A percentile compares a stretch with the other conserved stretches of the same genome.
phyloP scores from a whole-genome alignment of 2,113 vertebrate species.

The Semnopithecus entellus region DNA sequence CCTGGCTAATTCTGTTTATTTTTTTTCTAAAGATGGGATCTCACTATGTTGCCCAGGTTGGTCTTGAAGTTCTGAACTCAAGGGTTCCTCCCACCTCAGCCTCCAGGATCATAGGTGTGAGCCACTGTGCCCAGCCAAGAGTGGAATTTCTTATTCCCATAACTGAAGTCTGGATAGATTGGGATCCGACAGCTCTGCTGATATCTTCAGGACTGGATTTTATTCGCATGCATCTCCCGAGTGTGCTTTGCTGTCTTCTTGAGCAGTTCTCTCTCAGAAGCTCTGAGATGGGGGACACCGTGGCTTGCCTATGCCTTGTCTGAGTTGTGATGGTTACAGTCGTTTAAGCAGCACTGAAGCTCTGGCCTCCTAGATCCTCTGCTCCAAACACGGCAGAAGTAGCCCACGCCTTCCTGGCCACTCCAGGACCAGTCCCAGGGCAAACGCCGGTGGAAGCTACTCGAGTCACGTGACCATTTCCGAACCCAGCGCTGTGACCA shows the following conservation, averaged over 20 bases:
- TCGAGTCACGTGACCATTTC: fast-evolving
- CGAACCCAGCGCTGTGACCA: fast-evolving
- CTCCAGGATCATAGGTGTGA: no score
- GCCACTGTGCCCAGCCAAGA: background rate
- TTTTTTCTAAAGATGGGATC: no score
- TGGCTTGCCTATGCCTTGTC: background rate
- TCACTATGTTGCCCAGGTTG: no score
- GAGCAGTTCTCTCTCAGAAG: background rate
- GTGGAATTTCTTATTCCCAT: fast-evolving
- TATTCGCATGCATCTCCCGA: fast-evolving
- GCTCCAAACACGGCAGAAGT: background rate
- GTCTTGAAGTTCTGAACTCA: no score
- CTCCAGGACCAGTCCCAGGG: background rate
- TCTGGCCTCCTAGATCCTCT: background rate
- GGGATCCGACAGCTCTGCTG: fast-evolving
- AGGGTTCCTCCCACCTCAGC: no score
- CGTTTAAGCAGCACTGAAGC: background rate
- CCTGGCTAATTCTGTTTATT: no score
- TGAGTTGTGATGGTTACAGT: background rate
- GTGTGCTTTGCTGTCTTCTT: no score
- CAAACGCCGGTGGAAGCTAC: fast-evolving
- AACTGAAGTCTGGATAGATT: background rate
- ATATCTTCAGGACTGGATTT: fast-evolving
- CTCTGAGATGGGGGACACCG: background rate
- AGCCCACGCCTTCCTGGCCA: fast-evolving